Evolutionary conservation across 2,113 vertebrate species (phyloP), one percentile per base, ranked within the genome.

Genomic region (Lates calcarifer): DNA sequence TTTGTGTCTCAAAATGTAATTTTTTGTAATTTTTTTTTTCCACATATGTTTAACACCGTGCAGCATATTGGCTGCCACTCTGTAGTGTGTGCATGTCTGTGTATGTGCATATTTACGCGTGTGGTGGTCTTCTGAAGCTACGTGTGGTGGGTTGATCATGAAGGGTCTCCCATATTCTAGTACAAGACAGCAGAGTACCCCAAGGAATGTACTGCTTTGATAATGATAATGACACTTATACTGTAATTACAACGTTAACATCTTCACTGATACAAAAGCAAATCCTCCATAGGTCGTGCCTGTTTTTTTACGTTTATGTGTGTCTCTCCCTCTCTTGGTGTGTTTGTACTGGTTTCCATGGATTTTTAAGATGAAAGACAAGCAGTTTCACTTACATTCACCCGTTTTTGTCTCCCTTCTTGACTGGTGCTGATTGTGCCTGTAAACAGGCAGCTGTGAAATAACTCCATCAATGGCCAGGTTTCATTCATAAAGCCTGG

Each of bases 401-500:
- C 31, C 1, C 6, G 39, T 61, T 60, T 79, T 71, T 73, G 56
- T 86, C 66, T 82, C 9, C 31, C 39, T 3, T 26, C 31, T 61
- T 84, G 72, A 78, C 17, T 41, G 64, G 57, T 68, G 31, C 81
- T 57, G 18, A 43, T 60, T 65, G 74, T 74, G 66, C 35, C 28
- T 71, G 61, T 51, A 49, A 74, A 39, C 29, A 61, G 35, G 53
- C 18, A 1, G 29, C 14, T 53, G 55, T 62, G 45, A 84, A 83
- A 87, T 63, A n/a, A 57, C 49, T 53, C 39, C 31, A 77, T 77
- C 72, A 64, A 45, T 68, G 43, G 14, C 20, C 18, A 37, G 49
- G 26, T 79, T 89, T 90, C 83, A 91, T 91, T 89, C 80, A 89
- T 73, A 80, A 91, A 85, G 65, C 43, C 61, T 24, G n/a, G 4